Percentiles rank a stretch among this genome's conserved stretches.
Evolutionary conservation across 2,797 vertebrate species (phyloP).

Genomic region (Ispidina lecontei): DNA sequence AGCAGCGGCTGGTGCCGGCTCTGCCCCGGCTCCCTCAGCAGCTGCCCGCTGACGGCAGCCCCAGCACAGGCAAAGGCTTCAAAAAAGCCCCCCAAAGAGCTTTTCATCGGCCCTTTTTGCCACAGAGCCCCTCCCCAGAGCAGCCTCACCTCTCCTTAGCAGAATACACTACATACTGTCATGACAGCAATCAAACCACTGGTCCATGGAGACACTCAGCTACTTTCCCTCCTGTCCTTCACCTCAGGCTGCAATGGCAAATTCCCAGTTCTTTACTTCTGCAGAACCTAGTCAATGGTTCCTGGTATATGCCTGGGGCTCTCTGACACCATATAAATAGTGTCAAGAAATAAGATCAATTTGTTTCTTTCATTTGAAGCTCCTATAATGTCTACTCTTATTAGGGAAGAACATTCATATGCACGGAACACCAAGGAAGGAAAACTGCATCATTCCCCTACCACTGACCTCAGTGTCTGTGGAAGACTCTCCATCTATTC

Average conservation of each 20-base stretch:
- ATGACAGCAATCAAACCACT: not conserved
- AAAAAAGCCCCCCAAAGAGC: too few relatives aligned
- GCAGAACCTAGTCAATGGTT: not conserved
- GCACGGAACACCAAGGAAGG: not conserved
- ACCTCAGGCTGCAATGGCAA: not conserved
- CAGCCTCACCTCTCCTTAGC: too few relatives aligned
- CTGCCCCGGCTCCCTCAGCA: too few relatives aligned
- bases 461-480: not conserved
- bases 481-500: not conserved
- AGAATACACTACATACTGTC: not conserved
- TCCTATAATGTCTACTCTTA: not conserved
- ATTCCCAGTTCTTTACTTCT: not conserved
- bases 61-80: too few relatives aligned
- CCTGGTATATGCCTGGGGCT: not conserved
- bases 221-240: not conserved
- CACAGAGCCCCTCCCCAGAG: too few relatives aligned
- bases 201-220: not conserved
- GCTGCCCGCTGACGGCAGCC: too few relatives aligned
- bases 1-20: too few relatives aligned
- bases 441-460: not conserved
- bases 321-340: not conserved
- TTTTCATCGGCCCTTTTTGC: too few relatives aligned
- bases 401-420: not conserved
- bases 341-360: not conserved
- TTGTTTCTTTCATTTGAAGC: not conserved